Conservation (phyloP, 1,140 invertebrate genomes). For the Zaprionus camerounensis region DNA sequence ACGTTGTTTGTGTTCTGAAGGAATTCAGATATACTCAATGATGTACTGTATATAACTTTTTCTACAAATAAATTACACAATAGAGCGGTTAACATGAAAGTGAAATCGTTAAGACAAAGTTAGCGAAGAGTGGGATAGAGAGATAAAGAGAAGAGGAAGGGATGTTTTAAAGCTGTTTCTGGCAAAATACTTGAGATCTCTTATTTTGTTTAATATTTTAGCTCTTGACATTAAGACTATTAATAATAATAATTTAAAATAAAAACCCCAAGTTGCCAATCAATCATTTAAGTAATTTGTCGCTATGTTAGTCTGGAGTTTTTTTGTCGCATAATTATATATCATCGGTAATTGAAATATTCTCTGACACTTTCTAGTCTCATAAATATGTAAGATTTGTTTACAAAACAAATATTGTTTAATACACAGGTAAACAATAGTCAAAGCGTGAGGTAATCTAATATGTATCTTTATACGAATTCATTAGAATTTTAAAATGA, state of each 20-base stretch:
- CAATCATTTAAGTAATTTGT: neutral
- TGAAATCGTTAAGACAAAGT: conserved; percentile 20
- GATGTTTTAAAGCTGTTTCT: neutral
- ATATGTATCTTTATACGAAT: neutral
- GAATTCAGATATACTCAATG: conserved; percentile 18
- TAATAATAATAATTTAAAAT: neutral
- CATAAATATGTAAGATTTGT: conserved; percentile 2
- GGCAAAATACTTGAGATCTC: neutral
- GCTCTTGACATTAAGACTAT: neutral
- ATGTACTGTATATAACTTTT: conserved; percentile 27
- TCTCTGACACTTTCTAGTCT: neutral
- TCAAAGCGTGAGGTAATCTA: neutral
- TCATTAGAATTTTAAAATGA: neutral
- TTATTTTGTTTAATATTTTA: neutral
- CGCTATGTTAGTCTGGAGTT: neutral
- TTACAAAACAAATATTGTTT: neutral
- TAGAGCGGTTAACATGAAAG: neutral
- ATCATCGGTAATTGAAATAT: neutral
- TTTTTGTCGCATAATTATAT: neutral
- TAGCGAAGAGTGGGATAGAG: neutral
- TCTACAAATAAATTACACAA: neutral
- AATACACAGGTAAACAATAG: neutral
- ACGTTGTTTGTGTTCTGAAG: conserved; percentile 12
- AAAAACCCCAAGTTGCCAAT: no score
- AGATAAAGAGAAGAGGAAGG: neutral